Conservation (phyloP, 2,113 vertebrate species). For the Otus sunia region DNA sequence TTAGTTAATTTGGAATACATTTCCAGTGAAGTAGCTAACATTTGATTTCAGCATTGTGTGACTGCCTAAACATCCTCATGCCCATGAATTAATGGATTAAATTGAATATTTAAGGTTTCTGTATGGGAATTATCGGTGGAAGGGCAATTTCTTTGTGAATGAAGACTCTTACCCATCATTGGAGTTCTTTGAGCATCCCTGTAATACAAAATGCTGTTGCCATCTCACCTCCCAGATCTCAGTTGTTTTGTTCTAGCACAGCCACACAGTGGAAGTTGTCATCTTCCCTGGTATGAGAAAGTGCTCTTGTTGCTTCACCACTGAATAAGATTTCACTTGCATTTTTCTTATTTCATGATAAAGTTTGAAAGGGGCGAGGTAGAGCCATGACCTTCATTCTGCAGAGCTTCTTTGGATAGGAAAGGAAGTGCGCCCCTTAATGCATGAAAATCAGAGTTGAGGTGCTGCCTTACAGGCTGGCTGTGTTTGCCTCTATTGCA, state of each 20-base stretch:
- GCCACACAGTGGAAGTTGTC: accelerated
- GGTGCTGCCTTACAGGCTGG: not conserved
- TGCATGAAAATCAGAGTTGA: not conserved
- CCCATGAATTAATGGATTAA: not conserved
- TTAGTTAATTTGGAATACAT: not conserved
- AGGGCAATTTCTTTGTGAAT: not conserved
- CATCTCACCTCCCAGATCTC: not conserved
- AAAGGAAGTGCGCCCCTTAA: not conserved
- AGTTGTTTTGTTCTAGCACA: not conserved
- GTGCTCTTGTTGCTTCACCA: not conserved
- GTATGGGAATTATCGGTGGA: not conserved
- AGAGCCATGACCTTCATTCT: not conserved
- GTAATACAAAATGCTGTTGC: not conserved
- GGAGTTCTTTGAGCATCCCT: not conserved
- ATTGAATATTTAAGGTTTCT: not conserved
- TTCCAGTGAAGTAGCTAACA: not conserved
- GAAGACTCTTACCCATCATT: not conserved
- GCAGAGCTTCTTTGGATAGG: not conserved
- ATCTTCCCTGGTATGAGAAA: not conserved
- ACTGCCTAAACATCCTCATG: not conserved
- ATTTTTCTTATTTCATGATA: not conserved
- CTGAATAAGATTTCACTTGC: not conserved
- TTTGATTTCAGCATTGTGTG: not conserved
- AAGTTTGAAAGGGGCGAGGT: not conserved
- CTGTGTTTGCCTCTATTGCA: not conserved